Evolutionary conservation across 2,113 vertebrate genomes (phyloP).

Genomic region (Macaca mulatta): DNA sequence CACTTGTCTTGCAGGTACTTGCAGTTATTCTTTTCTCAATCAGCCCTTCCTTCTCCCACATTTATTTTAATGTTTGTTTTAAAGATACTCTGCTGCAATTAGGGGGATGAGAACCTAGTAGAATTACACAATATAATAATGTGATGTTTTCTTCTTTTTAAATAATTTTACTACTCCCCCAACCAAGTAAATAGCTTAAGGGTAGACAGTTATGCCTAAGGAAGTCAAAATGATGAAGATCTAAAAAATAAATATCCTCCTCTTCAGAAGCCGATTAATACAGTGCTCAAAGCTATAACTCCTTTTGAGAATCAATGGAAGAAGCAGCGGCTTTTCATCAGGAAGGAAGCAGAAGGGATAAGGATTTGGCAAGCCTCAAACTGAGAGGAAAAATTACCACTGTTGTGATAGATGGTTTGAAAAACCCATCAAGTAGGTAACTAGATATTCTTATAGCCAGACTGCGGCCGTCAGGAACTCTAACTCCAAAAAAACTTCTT

Average conservation of each 20-base stretch:
- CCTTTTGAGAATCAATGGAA: constrained; percentile 49
- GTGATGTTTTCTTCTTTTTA: neutral
- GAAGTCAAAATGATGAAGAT: constrained; percentile 60
- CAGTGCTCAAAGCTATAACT: constrained; percentile 21
- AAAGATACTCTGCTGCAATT: constrained; percentile 5
- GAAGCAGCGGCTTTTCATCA: constrained; percentile 46
- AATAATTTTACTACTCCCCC: neutral
- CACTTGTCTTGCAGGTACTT: neutral
- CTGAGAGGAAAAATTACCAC: constrained; percentile 14
- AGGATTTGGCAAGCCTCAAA: neutral
- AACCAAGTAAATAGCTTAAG: constrained; percentile 41
- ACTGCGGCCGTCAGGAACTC: neutral
- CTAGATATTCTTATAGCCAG: neutral
- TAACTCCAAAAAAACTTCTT: neutral
- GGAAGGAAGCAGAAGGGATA: constrained; percentile 3
- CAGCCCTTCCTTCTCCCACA: neutral
- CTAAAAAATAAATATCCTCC: constrained; percentile 71
- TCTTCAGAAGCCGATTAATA: constrained; percentile 54
- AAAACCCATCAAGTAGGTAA: neutral
- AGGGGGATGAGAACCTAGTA: neutral
- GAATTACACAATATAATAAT: neutral
- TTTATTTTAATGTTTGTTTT: constrained; percentile 29
- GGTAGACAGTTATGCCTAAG: constrained; percentile 61
- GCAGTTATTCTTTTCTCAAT: neutral
- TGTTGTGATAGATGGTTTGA: neutral